These are phyloP conservation scores for Conopomorpha cramerella DNA, from an alignment of 1,140 invertebrate genomes.

Conservation along the genomic window DNA sequence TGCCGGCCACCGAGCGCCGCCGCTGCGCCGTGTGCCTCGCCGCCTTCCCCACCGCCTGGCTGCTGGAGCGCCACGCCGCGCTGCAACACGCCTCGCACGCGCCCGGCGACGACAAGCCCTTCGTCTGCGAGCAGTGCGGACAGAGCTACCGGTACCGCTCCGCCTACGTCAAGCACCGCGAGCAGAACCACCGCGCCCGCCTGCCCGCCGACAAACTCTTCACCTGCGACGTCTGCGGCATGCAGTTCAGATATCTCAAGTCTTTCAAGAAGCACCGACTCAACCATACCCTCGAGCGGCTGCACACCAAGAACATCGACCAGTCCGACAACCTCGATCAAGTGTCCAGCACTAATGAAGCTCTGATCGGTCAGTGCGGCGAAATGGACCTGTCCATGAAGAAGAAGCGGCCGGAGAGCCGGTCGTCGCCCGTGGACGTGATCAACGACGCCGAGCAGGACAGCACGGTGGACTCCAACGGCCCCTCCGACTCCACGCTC, in stretches of 20 bases:
- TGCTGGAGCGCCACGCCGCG: conserved; percentile 78
- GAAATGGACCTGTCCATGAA: conserved; percentile 51
- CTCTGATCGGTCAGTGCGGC: conserved; percentile 56
- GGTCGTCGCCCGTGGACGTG: conserved; percentile 32
- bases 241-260: conserved; percentile 87
- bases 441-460: conserved; percentile 67
- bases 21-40: conserved; percentile 80
- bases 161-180: conserved; percentile 85
- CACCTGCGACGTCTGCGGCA: conserved; percentile 86
- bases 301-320: conserved; percentile 68
- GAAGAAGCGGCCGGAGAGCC: no score
- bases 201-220: conserved; percentile 86
- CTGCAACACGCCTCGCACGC: conserved; percentile 70
- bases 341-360: conserved; percentile 75
- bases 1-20: conserved; percentile 59
- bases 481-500: conserved; percentile 37
- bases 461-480: conserved; percentile 69
- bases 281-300: conserved; percentile 81
- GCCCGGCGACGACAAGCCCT: conserved; percentile 81
- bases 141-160: conserved; percentile 88
- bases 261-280: conserved; percentile 88
- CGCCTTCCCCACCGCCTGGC: conserved; percentile 80
- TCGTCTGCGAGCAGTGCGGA: conserved; percentile 88
- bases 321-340: conserved; percentile 63
- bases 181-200: conserved; percentile 84